phyloP scores from a whole-genome alignment of 2,888 invertebrate genomes.

The Trachelus stipa region DNA sequence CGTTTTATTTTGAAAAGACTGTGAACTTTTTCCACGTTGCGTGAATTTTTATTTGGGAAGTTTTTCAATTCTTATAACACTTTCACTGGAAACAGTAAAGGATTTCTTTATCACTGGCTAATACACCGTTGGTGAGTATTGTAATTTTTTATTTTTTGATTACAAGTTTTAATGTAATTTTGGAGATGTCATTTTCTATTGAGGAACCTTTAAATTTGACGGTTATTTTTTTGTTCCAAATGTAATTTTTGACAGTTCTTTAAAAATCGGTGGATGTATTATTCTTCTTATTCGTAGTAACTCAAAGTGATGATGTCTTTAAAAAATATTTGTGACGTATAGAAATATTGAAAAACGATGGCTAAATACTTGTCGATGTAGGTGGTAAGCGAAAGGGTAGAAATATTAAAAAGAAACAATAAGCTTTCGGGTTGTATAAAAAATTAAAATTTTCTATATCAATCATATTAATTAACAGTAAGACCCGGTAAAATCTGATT shows the following conservation, averaged over 20 bases:
- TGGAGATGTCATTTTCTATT: neutral
- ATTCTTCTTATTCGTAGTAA: neutral
- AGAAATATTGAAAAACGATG: neutral
- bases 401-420: neutral
- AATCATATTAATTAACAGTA: neutral
- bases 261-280: neutral
- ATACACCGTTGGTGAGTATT: conserved; percentile 48
- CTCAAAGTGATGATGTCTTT: neutral
- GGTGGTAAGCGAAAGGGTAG: neutral
- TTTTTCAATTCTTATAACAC: neutral
- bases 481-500: neutral
- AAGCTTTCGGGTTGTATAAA: neutral
- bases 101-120: conserved; percentile 26
- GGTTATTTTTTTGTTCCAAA: neutral
- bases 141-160: neutral
- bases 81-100: neutral
- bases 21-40: neutral
- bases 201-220: neutral
- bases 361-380: neutral
- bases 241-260: neutral
- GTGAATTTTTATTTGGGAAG: neutral
- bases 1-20: conserved; percentile 1
- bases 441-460: neutral
- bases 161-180: neutral
- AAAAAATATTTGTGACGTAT: neutral